phyloP scores from a whole-genome alignment of 2,113 vertebrate species.

The Acinonyx jubatus region DNA sequence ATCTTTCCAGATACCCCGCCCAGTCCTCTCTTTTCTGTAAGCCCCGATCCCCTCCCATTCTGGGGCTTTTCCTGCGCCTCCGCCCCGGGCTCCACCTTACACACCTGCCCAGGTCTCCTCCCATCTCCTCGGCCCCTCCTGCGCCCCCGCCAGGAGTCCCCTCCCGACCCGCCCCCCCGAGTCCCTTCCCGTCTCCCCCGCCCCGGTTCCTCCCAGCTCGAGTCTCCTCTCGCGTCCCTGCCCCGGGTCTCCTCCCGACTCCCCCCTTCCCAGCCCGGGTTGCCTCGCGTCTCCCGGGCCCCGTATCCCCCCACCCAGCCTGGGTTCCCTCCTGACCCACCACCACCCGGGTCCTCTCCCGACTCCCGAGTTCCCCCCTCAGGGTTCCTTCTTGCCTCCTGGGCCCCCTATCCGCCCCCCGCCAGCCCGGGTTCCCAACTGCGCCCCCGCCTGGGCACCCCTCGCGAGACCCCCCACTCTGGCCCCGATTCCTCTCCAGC shows the following conservation, averaged over 20 bases:
- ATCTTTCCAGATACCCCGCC: not conserved
- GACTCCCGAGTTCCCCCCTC: not conserved
- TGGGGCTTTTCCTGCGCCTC: too few relatives aligned
- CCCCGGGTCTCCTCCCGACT: not conserved
- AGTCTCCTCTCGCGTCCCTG: not conserved
- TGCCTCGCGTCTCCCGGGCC: too few relatives aligned
- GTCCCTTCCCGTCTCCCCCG: not conserved
- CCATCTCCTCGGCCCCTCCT: not conserved
- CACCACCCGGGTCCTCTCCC: not conserved
- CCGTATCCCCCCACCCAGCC: too few relatives aligned
- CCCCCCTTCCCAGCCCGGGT: too few relatives aligned
- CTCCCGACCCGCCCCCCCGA: accelerated
- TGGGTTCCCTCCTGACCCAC: not conserved
- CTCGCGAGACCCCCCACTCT: too few relatives aligned
- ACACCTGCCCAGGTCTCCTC: not conserved
- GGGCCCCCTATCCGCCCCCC: too few relatives aligned
- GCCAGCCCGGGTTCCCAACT: not conserved
- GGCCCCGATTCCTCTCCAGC: not conserved
- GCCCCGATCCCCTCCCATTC: not conserved
- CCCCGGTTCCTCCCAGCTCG: too few relatives aligned
- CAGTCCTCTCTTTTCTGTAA: not conserved
- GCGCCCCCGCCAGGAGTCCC: not conserved
- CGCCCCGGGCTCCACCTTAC: not conserved
- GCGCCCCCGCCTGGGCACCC: not conserved
- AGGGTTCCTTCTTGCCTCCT: too few relatives aligned